phyloP scores from a whole-genome alignment of 2,888 invertebrate species.

The Drosophila acutilabella region DNA sequence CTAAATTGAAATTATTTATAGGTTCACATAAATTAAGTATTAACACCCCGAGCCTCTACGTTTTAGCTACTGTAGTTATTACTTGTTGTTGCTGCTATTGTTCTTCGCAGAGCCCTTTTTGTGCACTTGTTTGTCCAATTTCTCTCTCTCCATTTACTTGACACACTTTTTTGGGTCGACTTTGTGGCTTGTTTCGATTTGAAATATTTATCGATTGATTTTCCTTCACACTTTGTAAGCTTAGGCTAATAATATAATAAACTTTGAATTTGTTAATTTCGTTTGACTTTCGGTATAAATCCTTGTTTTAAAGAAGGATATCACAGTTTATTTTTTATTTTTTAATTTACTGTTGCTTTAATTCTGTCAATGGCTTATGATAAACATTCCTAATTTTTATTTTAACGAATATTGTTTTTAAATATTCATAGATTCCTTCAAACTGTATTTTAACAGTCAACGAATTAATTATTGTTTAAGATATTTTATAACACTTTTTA shows the following conservation, averaged over 20 bases:
- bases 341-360: too few species aligned
- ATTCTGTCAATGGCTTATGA: background rate
- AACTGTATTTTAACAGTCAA: too few species aligned
- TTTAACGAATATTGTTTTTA: background rate
- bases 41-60: conserved; percentile 60
- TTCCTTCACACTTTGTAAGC: background rate
- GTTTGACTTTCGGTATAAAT: background rate
- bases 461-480: too few species aligned
- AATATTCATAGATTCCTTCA: background rate
- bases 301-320: background rate
- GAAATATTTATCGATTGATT: conserved; percentile 15
- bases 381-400: too few species aligned
- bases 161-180: conserved; percentile 25
- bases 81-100: background rate
- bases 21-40: conserved; percentile 82
- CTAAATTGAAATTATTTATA: conserved; percentile 82
- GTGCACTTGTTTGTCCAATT: background rate
- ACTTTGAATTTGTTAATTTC: background rate
- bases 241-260: background rate
- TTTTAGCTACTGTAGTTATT: conserved; percentile 7
- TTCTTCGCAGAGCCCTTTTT: background rate
- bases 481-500: too few species aligned
- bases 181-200: conserved; percentile 6
- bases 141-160: conserved; percentile 16
- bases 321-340: too few species aligned